phyloP scores from a whole-genome alignment of 2,888 invertebrate genomes.

The Sycophila texana region DNA sequence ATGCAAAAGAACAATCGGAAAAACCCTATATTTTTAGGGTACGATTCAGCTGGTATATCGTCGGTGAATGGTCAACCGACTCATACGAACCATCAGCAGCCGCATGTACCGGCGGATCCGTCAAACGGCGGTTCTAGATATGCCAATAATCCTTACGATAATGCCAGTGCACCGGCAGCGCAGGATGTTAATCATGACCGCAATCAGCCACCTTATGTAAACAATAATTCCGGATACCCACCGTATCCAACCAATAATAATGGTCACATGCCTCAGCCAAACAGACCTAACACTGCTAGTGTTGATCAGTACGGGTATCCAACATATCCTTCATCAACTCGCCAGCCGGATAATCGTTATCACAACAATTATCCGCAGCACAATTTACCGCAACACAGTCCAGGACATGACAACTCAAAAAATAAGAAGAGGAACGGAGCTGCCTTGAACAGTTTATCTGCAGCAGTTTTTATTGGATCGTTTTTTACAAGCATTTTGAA shows the following conservation, averaged over 20 bases:
- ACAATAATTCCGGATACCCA: constrained; percentile 59
- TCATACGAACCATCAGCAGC: constrained; percentile 46
- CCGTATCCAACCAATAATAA: constrained; percentile 61
- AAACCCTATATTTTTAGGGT: constrained; percentile 67
- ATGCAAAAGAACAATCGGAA: neutral
- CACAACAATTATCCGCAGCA: constrained; percentile 54
- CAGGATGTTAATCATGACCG: constrained; percentile 56
- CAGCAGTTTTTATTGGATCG: neutral
- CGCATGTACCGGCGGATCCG: constrained; percentile 48
- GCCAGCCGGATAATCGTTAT: constrained; percentile 56
- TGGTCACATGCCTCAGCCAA: constrained; percentile 55
- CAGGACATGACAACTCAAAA: constrained; percentile 37
- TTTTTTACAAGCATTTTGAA: neutral
- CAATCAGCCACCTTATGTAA: constrained; percentile 64
- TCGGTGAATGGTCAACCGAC: constrained; percentile 67
- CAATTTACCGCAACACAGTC: constrained; percentile 44
- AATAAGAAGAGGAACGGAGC: constrained; percentile 31
- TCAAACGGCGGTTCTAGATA: constrained; percentile 58
- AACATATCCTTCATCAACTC: constrained; percentile 58
- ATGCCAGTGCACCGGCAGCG: constrained; percentile 70
- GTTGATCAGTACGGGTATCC: constrained; percentile 57
- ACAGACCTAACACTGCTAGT: constrained; percentile 35
- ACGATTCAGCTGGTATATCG: constrained; percentile 70
- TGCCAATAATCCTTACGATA: constrained; percentile 69
- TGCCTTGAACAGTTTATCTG: neutral